These are phyloP conservation scores for Zaprionus kolodkinae DNA, from an alignment of 1,140 invertebrate species.

Conservation along the genomic window DNA sequence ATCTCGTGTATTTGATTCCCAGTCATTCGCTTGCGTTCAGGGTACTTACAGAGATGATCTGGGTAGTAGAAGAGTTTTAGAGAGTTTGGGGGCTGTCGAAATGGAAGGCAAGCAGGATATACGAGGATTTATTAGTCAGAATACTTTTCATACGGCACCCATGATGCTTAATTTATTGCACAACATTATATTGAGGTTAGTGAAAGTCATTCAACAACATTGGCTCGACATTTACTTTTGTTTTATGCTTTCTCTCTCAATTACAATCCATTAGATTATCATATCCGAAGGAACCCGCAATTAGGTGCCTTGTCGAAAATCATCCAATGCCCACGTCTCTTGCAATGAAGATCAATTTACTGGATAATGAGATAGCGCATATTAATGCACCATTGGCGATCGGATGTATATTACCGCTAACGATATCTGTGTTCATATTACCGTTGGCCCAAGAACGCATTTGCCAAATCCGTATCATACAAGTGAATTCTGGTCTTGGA, in stretches of 20 bases:
- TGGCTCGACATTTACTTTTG: neutral
- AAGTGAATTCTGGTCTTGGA: conserved; percentile 62
- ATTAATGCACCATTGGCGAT: conserved; percentile 59
- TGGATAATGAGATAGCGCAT: conserved; percentile 72
- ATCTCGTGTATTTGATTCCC: conserved; percentile 19
- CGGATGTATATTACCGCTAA: conserved; percentile 64
- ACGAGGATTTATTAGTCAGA: conserved; percentile 55
- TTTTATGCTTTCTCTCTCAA: neutral
- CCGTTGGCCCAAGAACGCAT: conserved; percentile 66
- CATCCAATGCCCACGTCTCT: conserved; percentile 61
- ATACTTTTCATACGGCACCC: conserved; percentile 69
- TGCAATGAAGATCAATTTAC: conserved; percentile 58
- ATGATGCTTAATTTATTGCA: conserved; percentile 70
- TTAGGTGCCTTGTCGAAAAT: conserved; percentile 38
- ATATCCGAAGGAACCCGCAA: conserved; percentile 21
- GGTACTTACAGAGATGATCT: conserved; percentile 43
- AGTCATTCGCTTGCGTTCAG: conserved; percentile 47
- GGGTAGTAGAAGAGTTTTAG: neutral
- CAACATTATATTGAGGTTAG: conserved; percentile 63
- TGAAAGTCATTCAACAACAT: neutral
- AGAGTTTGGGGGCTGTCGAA: conserved; percentile 56
- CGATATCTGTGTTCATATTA: conserved; percentile 68
- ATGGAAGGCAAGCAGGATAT: conserved; percentile 12
- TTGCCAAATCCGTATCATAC: conserved; percentile 50
- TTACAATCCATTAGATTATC: conserved; percentile 37